These are phyloP conservation scores for Setophaga coronata DNA, from an alignment of 2,113 vertebrate genomes.

Conservation along the genomic window DNA sequence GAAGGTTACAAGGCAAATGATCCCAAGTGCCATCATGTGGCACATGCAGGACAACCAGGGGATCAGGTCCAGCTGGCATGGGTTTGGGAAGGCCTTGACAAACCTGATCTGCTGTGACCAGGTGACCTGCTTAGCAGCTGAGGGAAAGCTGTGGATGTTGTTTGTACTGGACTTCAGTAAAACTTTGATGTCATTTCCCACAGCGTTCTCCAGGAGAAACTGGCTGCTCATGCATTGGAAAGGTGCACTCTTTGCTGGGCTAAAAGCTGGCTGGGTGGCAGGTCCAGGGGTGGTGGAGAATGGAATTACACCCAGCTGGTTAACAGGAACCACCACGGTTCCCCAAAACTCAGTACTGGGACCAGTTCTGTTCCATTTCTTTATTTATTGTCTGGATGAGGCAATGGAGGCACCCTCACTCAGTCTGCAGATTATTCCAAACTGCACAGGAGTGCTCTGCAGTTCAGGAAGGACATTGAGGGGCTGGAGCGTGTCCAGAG, in stretches of 20 bases:
- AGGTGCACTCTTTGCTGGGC: neutral
- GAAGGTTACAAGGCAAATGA: neutral
- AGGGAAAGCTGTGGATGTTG: neutral
- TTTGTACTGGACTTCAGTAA: neutral
- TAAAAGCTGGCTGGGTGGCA: neutral
- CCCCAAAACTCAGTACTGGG: neutral
- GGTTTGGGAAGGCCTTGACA: neutral
- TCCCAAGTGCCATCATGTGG: neutral
- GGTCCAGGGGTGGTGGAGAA: neutral
- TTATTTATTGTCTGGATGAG: neutral
- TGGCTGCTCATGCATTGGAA: neutral
- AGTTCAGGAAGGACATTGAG: neutral
- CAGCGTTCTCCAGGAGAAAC: neutral
- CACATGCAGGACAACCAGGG: neutral
- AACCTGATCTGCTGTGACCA: neutral
- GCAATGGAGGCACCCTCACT: neutral
- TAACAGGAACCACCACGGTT: neutral
- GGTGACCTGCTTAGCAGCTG: neutral
- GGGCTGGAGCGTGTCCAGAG: rapidly evolving
- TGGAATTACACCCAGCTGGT: neutral
- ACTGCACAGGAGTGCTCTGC: neutral
- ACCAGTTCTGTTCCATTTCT: neutral
- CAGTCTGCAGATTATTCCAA: neutral
- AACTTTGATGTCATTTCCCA: neutral
- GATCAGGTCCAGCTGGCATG: neutral